A percentile compares a stretch with the other conserved stretches of the same genome.
Conservation (phyloP, 2,888 invertebrate genomes). For the Cylloceria caligata region DNA sequence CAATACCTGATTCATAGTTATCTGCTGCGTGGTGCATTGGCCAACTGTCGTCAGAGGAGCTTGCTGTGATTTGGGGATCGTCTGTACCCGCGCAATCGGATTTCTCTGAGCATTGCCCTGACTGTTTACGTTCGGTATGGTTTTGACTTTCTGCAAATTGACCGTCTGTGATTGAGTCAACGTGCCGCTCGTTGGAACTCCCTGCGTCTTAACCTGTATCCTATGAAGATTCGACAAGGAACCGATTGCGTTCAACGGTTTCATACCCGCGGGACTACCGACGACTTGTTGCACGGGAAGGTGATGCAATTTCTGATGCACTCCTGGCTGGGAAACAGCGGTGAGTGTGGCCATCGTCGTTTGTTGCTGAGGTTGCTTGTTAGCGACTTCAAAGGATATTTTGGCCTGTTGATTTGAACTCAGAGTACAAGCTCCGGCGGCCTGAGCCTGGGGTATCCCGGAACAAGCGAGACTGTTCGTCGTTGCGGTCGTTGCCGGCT, state of each 20-base stretch:
- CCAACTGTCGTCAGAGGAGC: conserved; percentile 60
- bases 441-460: conserved; percentile 48
- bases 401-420: conserved; percentile 72
- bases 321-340: conserved; percentile 38
- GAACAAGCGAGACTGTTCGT: conserved; percentile 54
- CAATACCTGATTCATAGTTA: conserved; percentile 74
- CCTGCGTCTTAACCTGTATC: conserved; percentile 76
- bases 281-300: conserved; percentile 68
- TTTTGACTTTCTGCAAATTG: conserved; percentile 77
- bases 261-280: conserved; percentile 69
- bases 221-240: conserved; percentile 76
- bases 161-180: conserved; percentile 72
- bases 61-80: conserved; percentile 74
- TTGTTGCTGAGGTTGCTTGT: conserved; percentile 67
- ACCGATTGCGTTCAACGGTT: conserved; percentile 70
- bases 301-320: conserved; percentile 74
- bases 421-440: conserved; percentile 65
- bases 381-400: conserved; percentile 64
- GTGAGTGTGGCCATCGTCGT: conserved; percentile 63
- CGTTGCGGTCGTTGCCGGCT: conserved; percentile 41
- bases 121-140: conserved; percentile 69
- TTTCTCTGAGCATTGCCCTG: conserved; percentile 72
- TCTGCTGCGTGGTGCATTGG: conserved; percentile 69
- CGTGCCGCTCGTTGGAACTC: conserved; percentile 56
- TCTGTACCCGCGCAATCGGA: conserved; percentile 74